Conservation (phyloP, 2,113 vertebrate species). For the Calyptomena viridis region DNA sequence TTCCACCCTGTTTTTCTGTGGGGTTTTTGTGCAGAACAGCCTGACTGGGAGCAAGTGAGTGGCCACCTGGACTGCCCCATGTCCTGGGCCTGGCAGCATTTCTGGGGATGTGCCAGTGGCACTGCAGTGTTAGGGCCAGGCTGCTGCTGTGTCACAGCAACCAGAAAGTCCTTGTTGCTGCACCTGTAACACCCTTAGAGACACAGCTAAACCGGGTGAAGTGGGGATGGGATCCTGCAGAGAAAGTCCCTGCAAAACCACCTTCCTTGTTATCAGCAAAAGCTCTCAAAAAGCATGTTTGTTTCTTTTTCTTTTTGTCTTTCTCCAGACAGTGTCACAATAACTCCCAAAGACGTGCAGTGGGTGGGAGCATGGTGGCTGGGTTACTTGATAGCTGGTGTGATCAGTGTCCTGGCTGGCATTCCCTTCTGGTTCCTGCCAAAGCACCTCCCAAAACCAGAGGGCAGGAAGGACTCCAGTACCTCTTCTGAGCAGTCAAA, state of each 20-base stretch:
- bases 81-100: background rate
- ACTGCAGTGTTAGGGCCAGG: background rate
- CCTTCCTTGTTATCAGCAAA: background rate
- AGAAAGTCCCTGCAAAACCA: background rate
- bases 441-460: constrained; percentile 76
- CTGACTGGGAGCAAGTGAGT: background rate
- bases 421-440: constrained; percentile 94
- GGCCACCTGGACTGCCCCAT: background rate
- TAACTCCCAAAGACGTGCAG: constrained; percentile 83
- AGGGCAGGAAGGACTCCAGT: constrained; percentile 68
- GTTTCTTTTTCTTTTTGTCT: background rate
- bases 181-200: background rate
- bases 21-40: background rate
- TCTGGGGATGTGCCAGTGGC: fast-evolving
- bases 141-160: background rate
- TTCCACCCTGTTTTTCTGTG: background rate
- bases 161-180: background rate
- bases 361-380: constrained; percentile 99
- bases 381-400: constrained; percentile 89
- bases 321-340: constrained; percentile 77
- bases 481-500: constrained; percentile 80
- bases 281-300: fast-evolving
- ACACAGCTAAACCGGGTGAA: fast-evolving
- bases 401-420: constrained; percentile 80
- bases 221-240: background rate